These are phyloP conservation scores for Apodemus agrarius DNA, from an alignment of 2,797 vertebrate species.

Conservation along the genomic window DNA sequence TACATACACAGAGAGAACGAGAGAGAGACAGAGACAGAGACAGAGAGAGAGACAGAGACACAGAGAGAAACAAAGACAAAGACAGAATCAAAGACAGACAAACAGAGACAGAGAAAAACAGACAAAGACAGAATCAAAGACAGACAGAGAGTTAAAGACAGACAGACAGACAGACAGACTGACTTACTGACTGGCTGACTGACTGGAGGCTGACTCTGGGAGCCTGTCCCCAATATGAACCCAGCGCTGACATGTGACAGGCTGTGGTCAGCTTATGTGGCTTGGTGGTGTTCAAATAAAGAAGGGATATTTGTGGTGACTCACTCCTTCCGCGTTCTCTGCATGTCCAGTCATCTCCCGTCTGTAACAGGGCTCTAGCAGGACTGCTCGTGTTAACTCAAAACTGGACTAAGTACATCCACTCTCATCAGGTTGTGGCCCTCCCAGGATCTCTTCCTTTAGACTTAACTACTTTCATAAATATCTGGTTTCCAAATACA, in stretches of 20 bases:
- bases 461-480: neutral
- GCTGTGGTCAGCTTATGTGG: no score
- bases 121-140: neutral
- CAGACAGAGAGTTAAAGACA: neutral
- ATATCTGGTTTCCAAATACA: neutral
- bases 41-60: neutral
- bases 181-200: neutral
- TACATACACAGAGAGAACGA: neutral
- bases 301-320: neutral
- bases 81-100: neutral
- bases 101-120: no score
- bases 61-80: neutral
- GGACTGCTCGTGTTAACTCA: neutral
- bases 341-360: no score
- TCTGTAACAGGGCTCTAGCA: neutral
- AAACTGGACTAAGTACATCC: neutral
- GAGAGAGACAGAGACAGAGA: neutral
- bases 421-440: neutral
- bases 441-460: no score
- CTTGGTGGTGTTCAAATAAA: neutral
- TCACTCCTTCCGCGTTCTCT: neutral
- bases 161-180: neutral
- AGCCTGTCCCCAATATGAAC: neutral
- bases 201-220: neutral
- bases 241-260: neutral